Conservation (phyloP, 2,113 vertebrate species). For the Chrysochloris asiatica region DNA sequence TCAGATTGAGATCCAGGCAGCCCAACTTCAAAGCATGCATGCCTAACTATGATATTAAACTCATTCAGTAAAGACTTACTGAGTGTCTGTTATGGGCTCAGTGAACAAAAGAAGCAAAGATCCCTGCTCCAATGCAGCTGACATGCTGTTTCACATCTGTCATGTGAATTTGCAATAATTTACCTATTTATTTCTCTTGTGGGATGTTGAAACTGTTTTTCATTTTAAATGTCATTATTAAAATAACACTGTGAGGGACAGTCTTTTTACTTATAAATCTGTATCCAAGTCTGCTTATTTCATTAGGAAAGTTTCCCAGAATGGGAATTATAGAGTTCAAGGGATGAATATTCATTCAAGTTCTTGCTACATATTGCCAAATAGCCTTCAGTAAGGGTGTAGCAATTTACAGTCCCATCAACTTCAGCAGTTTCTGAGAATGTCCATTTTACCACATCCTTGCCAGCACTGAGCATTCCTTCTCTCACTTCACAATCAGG, state of each 20-base stretch:
- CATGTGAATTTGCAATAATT: neutral
- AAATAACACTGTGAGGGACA: neutral
- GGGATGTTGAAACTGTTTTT: neutral
- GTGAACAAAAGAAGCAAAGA: neutral
- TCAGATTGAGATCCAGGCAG: neutral
- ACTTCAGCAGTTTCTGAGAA: neutral
- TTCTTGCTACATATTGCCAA: constrained; percentile 9
- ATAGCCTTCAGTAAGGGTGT: neutral
- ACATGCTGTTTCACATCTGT: neutral
- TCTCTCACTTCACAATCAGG: neutral
- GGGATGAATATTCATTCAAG: neutral
- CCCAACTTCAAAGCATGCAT: neutral
- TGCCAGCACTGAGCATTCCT: neutral
- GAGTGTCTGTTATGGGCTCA: neutral
- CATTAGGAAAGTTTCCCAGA: neutral
- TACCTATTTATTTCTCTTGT: neutral
- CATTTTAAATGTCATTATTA: neutral
- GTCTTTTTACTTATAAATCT: constrained; percentile 12
- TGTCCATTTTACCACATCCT: neutral
- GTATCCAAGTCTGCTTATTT: neutral
- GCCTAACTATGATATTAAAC: neutral
- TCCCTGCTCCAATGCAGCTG: neutral
- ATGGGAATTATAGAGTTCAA: neutral
- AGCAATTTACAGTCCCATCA: neutral
- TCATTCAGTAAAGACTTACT: neutral